Conservation (phyloP, 2,888 invertebrate species). For the Craniophora ligustri region DNA sequence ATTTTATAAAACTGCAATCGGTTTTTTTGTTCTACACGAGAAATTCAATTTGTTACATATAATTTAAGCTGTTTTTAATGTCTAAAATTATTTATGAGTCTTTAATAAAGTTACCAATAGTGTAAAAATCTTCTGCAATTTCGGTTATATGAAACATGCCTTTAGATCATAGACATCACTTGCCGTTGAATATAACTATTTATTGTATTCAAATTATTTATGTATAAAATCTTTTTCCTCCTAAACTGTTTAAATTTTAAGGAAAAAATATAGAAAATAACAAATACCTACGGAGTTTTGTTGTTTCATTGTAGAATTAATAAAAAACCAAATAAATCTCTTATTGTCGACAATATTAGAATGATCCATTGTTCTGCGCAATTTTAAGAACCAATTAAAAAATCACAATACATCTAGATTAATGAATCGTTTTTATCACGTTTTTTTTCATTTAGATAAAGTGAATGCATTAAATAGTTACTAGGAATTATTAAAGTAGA, state of each 20-base stretch:
- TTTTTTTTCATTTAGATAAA: no score
- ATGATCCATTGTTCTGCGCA: background rate
- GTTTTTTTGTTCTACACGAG: slow-evolving; percentile 56
- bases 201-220: slow-evolving; percentile 67
- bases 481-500: no score
- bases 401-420: no score
- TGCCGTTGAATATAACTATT: slow-evolving; percentile 80
- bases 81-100: slow-evolving; percentile 83
- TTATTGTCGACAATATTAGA: no score
- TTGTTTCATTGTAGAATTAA: slow-evolving; percentile 72
- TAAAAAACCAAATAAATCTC: no score
- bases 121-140: slow-evolving; percentile 64
- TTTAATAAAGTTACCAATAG: slow-evolving; percentile 87
- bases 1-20: slow-evolving; percentile 51
- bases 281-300: slow-evolving; percentile 67
- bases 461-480: no score
- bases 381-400: no score
- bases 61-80: slow-evolving; percentile 77
- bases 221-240: slow-evolving; percentile 71
- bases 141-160: slow-evolving; percentile 54
- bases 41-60: slow-evolving; percentile 61
- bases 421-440: no score
- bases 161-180: slow-evolving; percentile 65
- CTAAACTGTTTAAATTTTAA: slow-evolving; percentile 81
- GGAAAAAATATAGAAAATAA: slow-evolving; percentile 82